Conservation (phyloP, 1,140 invertebrate species). For the Zaprionus tsacasi region DNA sequence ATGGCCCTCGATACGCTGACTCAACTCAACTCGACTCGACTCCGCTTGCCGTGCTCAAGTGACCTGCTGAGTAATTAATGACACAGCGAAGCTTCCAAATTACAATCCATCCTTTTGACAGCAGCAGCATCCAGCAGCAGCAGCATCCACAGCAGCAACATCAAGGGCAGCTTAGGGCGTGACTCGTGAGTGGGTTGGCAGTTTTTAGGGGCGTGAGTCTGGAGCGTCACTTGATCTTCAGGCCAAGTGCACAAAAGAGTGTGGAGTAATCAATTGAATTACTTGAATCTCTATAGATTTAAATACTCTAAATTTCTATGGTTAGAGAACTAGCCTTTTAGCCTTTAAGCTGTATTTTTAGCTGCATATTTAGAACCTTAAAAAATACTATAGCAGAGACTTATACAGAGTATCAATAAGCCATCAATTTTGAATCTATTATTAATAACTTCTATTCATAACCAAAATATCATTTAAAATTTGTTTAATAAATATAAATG, state of each 20-base stretch:
- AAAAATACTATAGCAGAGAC: no score
- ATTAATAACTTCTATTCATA: no score
- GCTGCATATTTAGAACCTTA: no score
- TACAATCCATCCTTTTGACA: slow-evolving; percentile 37
- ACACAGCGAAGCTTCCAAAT: slow-evolving; percentile 31
- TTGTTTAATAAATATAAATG: no score
- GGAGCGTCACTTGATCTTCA: not conserved
- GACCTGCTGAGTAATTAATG: slow-evolving; percentile 60
- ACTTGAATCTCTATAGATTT: not conserved
- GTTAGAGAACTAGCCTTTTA: not conserved
- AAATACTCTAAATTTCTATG: not conserved
- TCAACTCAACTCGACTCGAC: not conserved
- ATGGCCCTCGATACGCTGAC: slow-evolving; percentile 8
- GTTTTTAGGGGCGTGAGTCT: not conserved
- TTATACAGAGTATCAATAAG: no score
- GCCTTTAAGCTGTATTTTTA: no score
- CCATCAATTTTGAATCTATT: no score
- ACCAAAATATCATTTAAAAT: no score
- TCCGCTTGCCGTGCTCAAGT: slow-evolving; percentile 46
- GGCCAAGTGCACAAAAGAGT: not conserved
- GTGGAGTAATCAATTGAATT: not conserved
- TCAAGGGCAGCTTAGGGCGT: not conserved
- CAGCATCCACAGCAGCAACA: not conserved
- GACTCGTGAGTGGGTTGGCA: not conserved
- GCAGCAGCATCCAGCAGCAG: not conserved